phyloP scores from a whole-genome alignment of 2,113 vertebrate genomes.

The Sylvilagus bachmani region DNA sequence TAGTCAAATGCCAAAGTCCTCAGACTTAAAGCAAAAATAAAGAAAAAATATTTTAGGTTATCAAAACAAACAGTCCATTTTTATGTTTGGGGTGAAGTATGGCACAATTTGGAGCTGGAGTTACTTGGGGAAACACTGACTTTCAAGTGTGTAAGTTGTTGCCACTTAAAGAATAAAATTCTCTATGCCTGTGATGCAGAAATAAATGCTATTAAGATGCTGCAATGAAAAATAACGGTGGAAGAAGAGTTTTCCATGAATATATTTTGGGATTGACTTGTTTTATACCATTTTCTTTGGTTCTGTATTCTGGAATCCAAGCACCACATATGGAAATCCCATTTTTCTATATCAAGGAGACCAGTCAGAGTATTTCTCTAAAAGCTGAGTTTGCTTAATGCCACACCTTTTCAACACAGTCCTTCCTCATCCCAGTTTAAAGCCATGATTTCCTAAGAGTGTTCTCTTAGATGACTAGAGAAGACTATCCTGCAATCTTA shows the following conservation, averaged over 20 bases:
- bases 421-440: neutral
- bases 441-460: neutral
- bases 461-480: neutral
- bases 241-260: constrained; percentile 68
- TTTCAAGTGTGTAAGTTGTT: constrained; percentile 79
- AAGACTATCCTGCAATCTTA: neutral
- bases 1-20: constrained; percentile 89
- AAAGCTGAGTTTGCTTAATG: constrained; percentile 48
- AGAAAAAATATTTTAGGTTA: constrained; percentile 87
- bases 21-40: constrained; percentile 85
- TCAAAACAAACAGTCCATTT: constrained; percentile 87
- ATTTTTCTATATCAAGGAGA: neutral
- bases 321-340: neutral
- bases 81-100: constrained; percentile 79
- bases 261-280: constrained; percentile 69
- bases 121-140: constrained; percentile 66
- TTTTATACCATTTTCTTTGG: constrained; percentile 69
- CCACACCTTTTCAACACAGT: constrained; percentile 48
- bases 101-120: constrained; percentile 41
- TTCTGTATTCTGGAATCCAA: constrained; percentile 72
- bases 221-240: constrained; percentile 76
- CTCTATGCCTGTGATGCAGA: constrained; percentile 62
- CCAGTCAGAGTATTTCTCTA: constrained; percentile 67
- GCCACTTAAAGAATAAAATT: constrained; percentile 83
- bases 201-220: constrained; percentile 77